phyloP scores from a whole-genome alignment of 2,113 vertebrate genomes.

The Herpailurus yagouaroundi region DNA sequence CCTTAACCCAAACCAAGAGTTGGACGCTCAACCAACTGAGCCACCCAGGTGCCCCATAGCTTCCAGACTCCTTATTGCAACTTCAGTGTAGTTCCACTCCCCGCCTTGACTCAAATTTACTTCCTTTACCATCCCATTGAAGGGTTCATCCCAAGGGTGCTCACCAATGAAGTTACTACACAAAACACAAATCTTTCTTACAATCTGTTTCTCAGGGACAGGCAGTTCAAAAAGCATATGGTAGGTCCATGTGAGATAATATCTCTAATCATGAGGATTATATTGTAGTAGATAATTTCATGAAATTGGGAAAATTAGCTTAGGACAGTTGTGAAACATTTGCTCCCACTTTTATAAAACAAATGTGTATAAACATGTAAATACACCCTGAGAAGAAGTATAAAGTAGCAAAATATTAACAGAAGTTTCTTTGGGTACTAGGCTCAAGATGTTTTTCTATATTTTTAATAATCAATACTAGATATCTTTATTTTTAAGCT shows the following conservation, averaged over 20 bases:
- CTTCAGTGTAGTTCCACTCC: neutral
- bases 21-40: too few species aligned
- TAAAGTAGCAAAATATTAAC: slow-evolving; percentile 18
- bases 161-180: neutral
- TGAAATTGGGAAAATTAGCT: neutral
- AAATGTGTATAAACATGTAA: neutral
- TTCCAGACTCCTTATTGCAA: neutral
- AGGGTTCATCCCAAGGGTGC: neutral
- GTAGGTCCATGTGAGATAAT: neutral
- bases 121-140: neutral
- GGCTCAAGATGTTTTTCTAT: neutral
- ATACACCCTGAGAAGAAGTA: neutral
- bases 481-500: neutral
- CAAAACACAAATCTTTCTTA: neutral
- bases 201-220: slow-evolving; percentile 4
- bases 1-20: too few species aligned
- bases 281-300: neutral
- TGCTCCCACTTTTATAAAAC: slow-evolving; percentile 26
- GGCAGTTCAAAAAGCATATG: neutral
- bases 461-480: slow-evolving; percentile 17
- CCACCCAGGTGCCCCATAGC: neutral
- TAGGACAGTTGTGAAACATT: neutral
- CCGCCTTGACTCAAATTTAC: neutral
- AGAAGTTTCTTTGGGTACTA: neutral
- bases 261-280: neutral